Evolutionary conservation across 1,140 invertebrate genomes (phyloP).

Genomic region (Lepidostoma basale): DNA sequence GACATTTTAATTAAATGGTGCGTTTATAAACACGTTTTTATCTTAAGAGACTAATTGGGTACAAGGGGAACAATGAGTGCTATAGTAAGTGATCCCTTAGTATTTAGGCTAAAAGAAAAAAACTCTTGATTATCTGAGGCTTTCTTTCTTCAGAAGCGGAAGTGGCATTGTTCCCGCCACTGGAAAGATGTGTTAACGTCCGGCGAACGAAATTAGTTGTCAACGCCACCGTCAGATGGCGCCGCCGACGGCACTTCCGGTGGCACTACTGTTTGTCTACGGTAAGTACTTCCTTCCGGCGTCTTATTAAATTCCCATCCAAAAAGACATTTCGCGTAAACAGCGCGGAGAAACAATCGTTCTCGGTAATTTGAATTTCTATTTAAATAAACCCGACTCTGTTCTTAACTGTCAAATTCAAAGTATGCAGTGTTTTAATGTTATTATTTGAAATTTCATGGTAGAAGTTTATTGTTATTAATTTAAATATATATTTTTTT

Average conservation of each 20-base stretch:
- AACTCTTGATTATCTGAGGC: slow-evolving; percentile 23
- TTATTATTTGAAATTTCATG: too few relatives aligned
- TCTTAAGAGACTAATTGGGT: too few relatives aligned
- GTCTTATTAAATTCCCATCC: slow-evolving; percentile 39
- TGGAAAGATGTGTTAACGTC: slow-evolving; percentile 30
- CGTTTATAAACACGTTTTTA: too few relatives aligned
- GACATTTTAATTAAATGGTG: too few relatives aligned
- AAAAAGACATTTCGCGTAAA: slow-evolving; percentile 12
- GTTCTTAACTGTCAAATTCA: too few relatives aligned
- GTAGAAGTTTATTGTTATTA: too few relatives aligned
- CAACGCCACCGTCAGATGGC: slow-evolving; percentile 39
- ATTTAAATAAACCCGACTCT: too few relatives aligned
- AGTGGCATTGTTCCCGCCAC: slow-evolving; percentile 14
- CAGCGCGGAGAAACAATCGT: neutral
- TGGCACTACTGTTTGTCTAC: slow-evolving; percentile 40
- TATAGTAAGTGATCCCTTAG: too few relatives aligned
- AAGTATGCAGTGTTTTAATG: too few relatives aligned
- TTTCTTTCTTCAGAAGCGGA: slow-evolving; percentile 23
- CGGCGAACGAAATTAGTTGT: slow-evolving; percentile 35
- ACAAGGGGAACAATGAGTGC: too few relatives aligned
- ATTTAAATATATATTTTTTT: too few relatives aligned
- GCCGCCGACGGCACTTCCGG: slow-evolving; percentile 37
- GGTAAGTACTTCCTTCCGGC: slow-evolving; percentile 42
- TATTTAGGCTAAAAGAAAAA: slow-evolving; percentile 8
- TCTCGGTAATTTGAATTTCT: too few relatives aligned